These are phyloP conservation scores for Brachypteracias leptosomus DNA, from an alignment of 2,113 vertebrate genomes.

Conservation along the genomic window DNA sequence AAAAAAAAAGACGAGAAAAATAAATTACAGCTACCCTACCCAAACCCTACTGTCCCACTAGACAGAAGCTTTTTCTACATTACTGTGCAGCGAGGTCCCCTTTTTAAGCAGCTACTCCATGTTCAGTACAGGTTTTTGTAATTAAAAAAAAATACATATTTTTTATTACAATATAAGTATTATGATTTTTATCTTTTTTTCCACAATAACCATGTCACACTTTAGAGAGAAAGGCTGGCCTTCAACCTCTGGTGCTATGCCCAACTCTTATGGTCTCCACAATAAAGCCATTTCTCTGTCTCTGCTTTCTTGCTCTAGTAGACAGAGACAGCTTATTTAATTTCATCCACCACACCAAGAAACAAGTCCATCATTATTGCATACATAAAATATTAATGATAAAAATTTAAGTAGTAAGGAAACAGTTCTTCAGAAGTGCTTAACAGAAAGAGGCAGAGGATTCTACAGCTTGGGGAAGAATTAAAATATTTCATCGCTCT, in stretches of 20 bases:
- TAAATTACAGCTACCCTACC: no score
- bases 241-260: background rate
- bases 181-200: background rate
- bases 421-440: background rate
- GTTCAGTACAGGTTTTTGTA: background rate
- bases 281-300: background rate
- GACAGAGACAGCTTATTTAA: background rate
- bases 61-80: background rate
- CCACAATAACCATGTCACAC: background rate
- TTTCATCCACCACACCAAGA: background rate
- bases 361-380: background rate
- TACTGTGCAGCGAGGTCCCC: background rate
- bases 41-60: background rate
- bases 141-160: background rate
- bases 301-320: background rate
- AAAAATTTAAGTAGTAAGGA: background rate
- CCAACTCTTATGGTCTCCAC: background rate
- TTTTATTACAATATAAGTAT: background rate
- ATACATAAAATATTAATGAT: background rate
- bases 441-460: background rate
- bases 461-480: background rate
- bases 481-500: background rate
- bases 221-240: background rate
- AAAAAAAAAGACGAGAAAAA: background rate
- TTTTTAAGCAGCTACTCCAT: background rate